Evolutionary conservation across 2,113 vertebrate species (phyloP), one percentile per base, ranked within the genome.

Genomic region (Psilopsiagon aymara): DNA sequence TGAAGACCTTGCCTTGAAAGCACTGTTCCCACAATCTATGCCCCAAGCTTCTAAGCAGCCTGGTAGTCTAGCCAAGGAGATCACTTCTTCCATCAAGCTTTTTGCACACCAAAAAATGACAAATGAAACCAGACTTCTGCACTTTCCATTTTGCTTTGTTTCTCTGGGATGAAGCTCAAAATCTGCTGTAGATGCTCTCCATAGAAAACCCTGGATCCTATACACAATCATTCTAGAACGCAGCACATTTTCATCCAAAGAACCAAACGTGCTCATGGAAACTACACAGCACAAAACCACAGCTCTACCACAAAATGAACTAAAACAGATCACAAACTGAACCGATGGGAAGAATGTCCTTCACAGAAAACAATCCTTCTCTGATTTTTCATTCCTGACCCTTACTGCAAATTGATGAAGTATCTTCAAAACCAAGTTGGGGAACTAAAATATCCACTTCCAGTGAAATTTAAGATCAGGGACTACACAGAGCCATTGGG

Each of bases 101-200:
- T 28, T 47, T 81, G 33, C 49, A 52, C 33, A 20, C 63, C 78
- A 73, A 88, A 59, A 90, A 96, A 82, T 51, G 75, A n/a, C 94
- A 88, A 93, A 90, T 6, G 35, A 96, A 94, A 88, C 88, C 96
- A 95, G 75, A 79, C 70, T 66, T 73, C 73, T 82, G 96, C 79
- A 19, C 53, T 79, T 76, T 55, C 70, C 35, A 4, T 44, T 57
- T 82, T n/a, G 82, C 74, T 53, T 92, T 90, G 68, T 96, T 95
- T 93, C 88, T 83, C 82, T 93, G 88, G 95, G 92, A 96, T 86
- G 85, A 77, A 77, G 5, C 49, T 94, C 96, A 93, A 94, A 33
- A 80, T 73, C 27, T 44, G 51, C 77, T 89, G 64, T 7, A 33
- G n/a, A 39, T 92, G 53, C 64, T 51, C 90, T 69, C 63, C 75